phyloP scores from a whole-genome alignment of 2,113 vertebrate species.

The Daubentonia madagascariensis region DNA sequence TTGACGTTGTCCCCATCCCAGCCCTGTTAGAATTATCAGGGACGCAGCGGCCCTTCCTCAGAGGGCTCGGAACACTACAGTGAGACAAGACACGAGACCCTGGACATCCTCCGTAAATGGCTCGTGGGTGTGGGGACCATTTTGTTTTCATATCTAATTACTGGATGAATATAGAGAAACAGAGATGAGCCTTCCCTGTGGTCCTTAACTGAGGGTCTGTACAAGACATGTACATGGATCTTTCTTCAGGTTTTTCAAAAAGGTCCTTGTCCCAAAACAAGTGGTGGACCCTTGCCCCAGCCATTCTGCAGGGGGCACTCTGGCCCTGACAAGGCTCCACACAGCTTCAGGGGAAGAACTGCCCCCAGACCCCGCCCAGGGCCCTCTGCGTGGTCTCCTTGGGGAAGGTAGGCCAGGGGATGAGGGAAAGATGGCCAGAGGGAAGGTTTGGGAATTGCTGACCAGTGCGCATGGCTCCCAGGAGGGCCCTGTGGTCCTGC shows the following conservation, averaged over 20 bases:
- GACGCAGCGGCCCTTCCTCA: background rate
- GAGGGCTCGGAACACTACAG: accelerated
- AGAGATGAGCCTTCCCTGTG: accelerated
- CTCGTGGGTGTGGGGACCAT: no score
- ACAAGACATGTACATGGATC: accelerated
- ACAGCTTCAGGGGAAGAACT: accelerated
- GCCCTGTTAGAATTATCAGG: background rate
- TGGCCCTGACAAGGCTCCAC: background rate
- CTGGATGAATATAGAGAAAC: accelerated
- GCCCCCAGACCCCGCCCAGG: no score
- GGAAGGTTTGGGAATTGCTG: accelerated
- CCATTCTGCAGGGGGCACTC: background rate
- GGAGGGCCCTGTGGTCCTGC: background rate
- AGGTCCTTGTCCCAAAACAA: background rate
- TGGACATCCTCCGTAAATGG: background rate
- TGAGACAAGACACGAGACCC: background rate
- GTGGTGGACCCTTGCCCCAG: no score
- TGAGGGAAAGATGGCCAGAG: background rate
- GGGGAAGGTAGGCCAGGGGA: background rate
- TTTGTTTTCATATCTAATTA: accelerated
- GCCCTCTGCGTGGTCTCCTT: background rate
- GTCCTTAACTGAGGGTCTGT: background rate
- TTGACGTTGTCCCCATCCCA: accelerated
- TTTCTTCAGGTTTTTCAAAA: background rate
- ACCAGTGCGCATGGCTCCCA: no score